Evolutionary conservation across 2,888 invertebrate genomes (phyloP).

Genomic region (Synanthedon vespiformis): DNA sequence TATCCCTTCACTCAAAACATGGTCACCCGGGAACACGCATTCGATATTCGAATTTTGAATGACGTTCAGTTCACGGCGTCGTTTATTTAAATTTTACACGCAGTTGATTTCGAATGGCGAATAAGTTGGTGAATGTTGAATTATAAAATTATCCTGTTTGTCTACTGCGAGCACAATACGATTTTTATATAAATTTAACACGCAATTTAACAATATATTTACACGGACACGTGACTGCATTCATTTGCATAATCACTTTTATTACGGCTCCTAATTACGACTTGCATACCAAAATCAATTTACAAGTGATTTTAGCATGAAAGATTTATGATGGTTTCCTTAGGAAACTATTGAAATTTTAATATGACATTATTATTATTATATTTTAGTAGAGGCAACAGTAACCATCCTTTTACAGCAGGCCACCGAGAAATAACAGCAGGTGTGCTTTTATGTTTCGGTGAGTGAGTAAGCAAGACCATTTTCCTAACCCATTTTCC

Average conservation of each 20-base stretch:
- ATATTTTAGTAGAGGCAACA: no score
- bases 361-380: no score
- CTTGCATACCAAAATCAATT: slow-evolving; percentile 29
- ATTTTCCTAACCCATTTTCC: no score
- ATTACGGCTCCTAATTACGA: slow-evolving; percentile 28
- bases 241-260: slow-evolving; percentile 56
- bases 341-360: slow-evolving; percentile 1
- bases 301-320: slow-evolving; percentile 13
- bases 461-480: no score
- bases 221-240: slow-evolving; percentile 43
- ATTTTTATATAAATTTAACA: slow-evolving; percentile 40
- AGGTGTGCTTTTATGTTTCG: no score
- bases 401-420: no score
- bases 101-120: slow-evolving; percentile 56
- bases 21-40: background rate
- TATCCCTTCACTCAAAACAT: no score
- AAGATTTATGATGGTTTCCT: slow-evolving; percentile 15
- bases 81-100: slow-evolving; percentile 67
- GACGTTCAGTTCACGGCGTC: slow-evolving; percentile 35
- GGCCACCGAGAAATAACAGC: no score
- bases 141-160: slow-evolving; percentile 50
- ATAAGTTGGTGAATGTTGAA: slow-evolving; percentile 37
- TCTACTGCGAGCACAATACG: slow-evolving; percentile 41
- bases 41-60: slow-evolving; percentile 45
- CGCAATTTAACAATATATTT: slow-evolving; percentile 61